A percentile compares a stretch with the other conserved stretches of the same genome.
These are phyloP conservation scores for Drosophila serrata DNA, from an alignment of 1,140 invertebrate genomes.

Conservation along the genomic window DNA sequence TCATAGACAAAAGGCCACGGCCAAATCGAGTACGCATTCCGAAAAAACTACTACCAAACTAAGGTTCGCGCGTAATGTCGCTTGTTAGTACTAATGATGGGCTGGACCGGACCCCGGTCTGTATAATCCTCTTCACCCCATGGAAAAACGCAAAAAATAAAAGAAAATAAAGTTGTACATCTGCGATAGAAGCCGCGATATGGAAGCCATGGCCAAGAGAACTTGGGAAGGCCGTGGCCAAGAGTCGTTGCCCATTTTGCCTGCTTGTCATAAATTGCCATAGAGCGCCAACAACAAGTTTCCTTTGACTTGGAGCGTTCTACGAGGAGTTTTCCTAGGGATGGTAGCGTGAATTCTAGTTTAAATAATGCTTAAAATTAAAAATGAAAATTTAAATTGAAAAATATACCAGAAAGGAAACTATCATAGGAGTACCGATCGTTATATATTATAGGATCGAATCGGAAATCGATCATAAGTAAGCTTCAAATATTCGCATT, in stretches of 20 bases:
- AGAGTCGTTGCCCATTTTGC: constrained; percentile 55
- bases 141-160: constrained; percentile 51
- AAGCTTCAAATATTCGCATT: too few relatives aligned
- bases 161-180: constrained; percentile 79
- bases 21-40: constrained; percentile 71
- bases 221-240: constrained; percentile 30
- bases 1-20: constrained; percentile 34
- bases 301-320: constrained; percentile 33
- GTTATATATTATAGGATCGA: too few relatives aligned
- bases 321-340: constrained; percentile 13
- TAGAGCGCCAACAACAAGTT: constrained; percentile 67
- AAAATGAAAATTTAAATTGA: neutral
- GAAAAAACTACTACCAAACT: constrained; percentile 48
- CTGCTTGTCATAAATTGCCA: constrained; percentile 80
- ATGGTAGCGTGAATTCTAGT: constrained; percentile 21
- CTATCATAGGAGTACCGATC: too few relatives aligned
- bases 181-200: constrained; percentile 76
- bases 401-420: too few relatives aligned
- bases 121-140: constrained; percentile 4
- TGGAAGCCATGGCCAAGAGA: constrained; percentile 54
- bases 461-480: too few relatives aligned
- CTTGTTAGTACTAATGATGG: constrained; percentile 83
- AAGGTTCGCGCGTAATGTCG: constrained; percentile 73
- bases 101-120: constrained; percentile 10
- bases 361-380: neutral